Conservation (phyloP, 1,140 invertebrate species). For the Cryptotermes secundus region DNA sequence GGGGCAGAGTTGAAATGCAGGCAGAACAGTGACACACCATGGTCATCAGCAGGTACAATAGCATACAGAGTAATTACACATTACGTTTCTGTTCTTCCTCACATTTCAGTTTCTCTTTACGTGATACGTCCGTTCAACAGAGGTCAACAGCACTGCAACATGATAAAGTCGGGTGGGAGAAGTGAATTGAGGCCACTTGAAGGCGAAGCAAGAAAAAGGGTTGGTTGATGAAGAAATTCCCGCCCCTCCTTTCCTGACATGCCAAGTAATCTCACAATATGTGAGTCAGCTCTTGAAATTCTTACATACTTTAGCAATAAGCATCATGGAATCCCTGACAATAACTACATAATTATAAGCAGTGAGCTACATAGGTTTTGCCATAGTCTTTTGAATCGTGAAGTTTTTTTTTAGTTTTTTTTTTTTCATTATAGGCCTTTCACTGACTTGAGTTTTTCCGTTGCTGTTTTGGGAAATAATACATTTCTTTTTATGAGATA, state of each 20-base stretch:
- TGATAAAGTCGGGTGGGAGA: background rate
- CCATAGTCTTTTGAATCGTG: too few species aligned
- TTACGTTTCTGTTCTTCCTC: background rate
- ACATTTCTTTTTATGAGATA: too few species aligned
- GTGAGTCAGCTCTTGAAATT: background rate
- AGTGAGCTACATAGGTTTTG: too few species aligned
- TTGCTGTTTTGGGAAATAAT: too few species aligned
- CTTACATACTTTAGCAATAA: background rate
- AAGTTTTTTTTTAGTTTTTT: too few species aligned
- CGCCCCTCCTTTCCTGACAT: background rate
- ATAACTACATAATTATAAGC: too few species aligned
- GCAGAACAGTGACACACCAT: too few species aligned
- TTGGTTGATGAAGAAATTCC: background rate
- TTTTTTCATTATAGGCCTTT: too few species aligned
- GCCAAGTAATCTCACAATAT: background rate
- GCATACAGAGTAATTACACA: background rate
- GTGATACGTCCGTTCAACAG: background rate
- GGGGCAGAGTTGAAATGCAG: background rate
- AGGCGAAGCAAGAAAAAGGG: background rate
- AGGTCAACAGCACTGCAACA: background rate
- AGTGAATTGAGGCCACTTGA: background rate
- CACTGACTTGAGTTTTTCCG: too few species aligned
- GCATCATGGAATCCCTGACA: too few species aligned
- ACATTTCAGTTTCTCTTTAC: background rate
- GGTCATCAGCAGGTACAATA: background rate